Evolutionary conservation across 2,113 vertebrate species (phyloP).

Genomic region (Melanerpes formicivorus): DNA sequence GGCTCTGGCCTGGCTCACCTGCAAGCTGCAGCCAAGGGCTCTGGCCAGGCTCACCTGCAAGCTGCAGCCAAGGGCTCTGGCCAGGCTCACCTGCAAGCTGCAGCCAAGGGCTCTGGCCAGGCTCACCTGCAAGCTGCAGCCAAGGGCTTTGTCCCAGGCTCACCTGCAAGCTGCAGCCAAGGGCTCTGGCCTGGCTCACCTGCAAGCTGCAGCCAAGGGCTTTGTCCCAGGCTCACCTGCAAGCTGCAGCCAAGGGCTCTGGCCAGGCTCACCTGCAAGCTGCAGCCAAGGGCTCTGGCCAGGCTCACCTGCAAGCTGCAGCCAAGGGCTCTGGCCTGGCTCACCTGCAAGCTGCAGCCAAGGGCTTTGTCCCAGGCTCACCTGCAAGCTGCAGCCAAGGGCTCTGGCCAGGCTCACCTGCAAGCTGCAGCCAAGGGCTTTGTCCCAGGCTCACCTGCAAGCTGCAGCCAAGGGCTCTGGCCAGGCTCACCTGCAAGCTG

Average conservation of each 20-base stretch:
- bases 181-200: background rate
- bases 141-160: background rate
- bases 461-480: background rate
- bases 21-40: background rate
- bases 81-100: too few relatives aligned
- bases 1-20: background rate
- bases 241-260: background rate
- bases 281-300: background rate
- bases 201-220: too few relatives aligned
- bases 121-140: background rate
- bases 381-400: too few relatives aligned
- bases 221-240: accelerated
- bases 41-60: background rate
- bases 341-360: too few relatives aligned
- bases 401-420: background rate
- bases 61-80: too few relatives aligned
- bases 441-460: accelerated
- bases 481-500: too few relatives aligned
- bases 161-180: too few relatives aligned
- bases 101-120: background rate
- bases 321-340: background rate
- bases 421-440: background rate
- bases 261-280: too few relatives aligned
- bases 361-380: too few relatives aligned
- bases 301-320: background rate